phyloP scores from a whole-genome alignment of 2,797 vertebrate species.

The Clarias platycephalus region DNA sequence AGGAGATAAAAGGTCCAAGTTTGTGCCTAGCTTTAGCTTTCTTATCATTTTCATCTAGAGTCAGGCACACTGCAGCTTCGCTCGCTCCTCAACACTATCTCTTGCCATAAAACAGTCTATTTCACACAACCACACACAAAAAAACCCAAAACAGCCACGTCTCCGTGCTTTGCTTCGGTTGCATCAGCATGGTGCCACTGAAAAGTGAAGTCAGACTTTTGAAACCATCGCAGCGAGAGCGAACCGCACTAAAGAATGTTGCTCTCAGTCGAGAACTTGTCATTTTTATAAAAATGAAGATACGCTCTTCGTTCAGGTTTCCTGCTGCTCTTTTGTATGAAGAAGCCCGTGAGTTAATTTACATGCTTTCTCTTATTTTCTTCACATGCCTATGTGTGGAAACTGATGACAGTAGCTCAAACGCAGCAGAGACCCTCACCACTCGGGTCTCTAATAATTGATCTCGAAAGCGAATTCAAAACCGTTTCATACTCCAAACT shows the following conservation, averaged over 20 bases:
- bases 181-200: constrained; percentile 12
- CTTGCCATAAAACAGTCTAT: constrained; percentile 14
- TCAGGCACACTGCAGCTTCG: not conserved
- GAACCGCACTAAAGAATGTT: constrained; percentile 28
- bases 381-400: not conserved
- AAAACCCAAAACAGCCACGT: not conserved
- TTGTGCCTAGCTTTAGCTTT: not conserved
- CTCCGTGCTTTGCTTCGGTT: not conserved
- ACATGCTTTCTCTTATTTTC: not conserved
- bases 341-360: not conserved
- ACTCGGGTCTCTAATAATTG: not conserved
- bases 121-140: not conserved
- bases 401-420: not conserved
- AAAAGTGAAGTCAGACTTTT: constrained; percentile 27
- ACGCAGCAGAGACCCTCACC: not conserved
- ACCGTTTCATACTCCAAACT: too few relatives aligned
- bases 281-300: constrained; percentile 9
- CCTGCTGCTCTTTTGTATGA: constrained; percentile 1
- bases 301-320: not conserved
- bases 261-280: constrained; percentile 1
- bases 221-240: not conserved
- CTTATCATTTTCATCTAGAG: constrained; percentile 29
- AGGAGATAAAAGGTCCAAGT: constrained; percentile 24
- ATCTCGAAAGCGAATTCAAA: not conserved
- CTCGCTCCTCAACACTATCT: not conserved